Evolutionary conservation across 2,113 vertebrate species (phyloP), one percentile per base, ranked within the genome.

Genomic region (Bambusicola thoracicus): DNA sequence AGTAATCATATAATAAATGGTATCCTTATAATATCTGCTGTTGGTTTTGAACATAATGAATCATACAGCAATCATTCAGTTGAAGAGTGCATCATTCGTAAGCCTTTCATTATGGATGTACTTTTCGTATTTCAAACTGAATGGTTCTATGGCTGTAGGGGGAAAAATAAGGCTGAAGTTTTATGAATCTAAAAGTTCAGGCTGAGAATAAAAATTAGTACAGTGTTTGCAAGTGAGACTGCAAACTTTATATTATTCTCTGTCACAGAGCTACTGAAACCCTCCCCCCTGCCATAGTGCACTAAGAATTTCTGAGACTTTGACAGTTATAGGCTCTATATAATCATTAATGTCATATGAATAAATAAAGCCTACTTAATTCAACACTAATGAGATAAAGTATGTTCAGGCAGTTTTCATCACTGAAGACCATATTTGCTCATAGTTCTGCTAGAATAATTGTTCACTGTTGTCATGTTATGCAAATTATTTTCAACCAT

Each of bases 331-430:
- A 56, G 53, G 56, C 53, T 93, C 38, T 72, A 16, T 82, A 17
- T 88, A 91, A 87, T 95, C 89, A 85, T 92, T 94, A 91, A 79
- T 86, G 92, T 61, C 88, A n/a, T 81, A 91, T 95, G 84, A 94
- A 97, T 95, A 92, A 96, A 93, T 93, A 93, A 95, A 90, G 19
- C 58, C 56, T 70, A 77, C 95, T 95, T 92, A 93, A 90, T 90
- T 95, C 77, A 53, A 18, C 67, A 55, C 79, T 95, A 94, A 96
- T 74, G 84, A 95, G 59, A 58, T 73, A 70, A 82, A 21, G 16
- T 73, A 53, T 17, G 32, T 74, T 86, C 69, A 93, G 92, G 43
- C 20, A 14, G 4, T 68, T 74, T 72, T 83, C 72, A 44, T 74
- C 46, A 85, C 70, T 72, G 87, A 69, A 48, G 73, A 56, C 67